Percentiles rank a stretch among this genome's conserved stretches.
phyloP scores from a whole-genome alignment of 2,113 vertebrate genomes.

The Sphyrna mokarran region DNA sequence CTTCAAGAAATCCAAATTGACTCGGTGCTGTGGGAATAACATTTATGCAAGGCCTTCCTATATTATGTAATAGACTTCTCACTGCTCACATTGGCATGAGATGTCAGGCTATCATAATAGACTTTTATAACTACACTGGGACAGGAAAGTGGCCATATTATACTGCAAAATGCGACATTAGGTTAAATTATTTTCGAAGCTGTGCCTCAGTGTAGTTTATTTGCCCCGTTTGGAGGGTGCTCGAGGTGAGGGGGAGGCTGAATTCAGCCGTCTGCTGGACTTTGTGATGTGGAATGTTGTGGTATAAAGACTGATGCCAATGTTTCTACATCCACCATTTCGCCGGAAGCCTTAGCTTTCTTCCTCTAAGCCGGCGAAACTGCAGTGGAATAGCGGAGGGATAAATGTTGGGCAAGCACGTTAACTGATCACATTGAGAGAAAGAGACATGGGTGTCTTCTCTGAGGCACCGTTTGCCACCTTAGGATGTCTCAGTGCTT shows the following conservation, averaged over 20 bases:
- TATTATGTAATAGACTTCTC: background rate
- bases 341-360: background rate
- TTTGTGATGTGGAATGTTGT: background rate
- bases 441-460: background rate
- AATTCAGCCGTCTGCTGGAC: background rate
- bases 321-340: background rate
- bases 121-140: background rate
- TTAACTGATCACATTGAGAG: background rate
- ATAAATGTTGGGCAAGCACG: background rate
- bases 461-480: background rate
- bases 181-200: background rate
- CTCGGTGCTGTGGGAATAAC: background rate
- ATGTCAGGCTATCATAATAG: background rate
- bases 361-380: background rate
- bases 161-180: background rate
- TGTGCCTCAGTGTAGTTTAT: too few relatives aligned
- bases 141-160: background rate
- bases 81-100: background rate
- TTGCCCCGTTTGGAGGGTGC: background rate
- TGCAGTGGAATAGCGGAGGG: background rate
- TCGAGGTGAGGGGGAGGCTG: background rate
- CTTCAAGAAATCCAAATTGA: conserved; percentile 26
- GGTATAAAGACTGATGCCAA: background rate
- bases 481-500: background rate
- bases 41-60: background rate